Conservation (phyloP, 1,140 invertebrate species). For the Batillaria attramentaria region DNA sequence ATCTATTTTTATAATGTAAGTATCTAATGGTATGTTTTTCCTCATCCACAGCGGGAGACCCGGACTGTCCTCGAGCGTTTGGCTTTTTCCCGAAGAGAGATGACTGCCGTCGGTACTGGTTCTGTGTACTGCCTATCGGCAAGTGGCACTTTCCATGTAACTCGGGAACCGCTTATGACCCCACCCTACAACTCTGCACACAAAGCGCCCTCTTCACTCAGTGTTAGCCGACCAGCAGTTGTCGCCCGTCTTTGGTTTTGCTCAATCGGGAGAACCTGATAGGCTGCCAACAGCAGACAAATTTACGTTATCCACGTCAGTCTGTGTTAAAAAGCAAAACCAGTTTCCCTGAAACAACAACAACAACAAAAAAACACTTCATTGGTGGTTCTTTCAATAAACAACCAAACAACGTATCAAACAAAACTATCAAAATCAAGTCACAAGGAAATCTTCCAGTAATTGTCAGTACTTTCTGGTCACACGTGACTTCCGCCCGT, state of each 20-base stretch:
- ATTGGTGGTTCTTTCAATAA: background rate
- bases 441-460: no score
- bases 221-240: background rate
- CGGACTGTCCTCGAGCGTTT: background rate
- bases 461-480: no score
- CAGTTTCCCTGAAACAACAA: background rate
- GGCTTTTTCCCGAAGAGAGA: background rate
- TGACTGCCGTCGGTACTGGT: constrained; percentile 10
- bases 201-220: background rate
- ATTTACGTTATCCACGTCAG: background rate
- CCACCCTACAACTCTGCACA: background rate
- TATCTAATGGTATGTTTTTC: background rate
- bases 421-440: no score
- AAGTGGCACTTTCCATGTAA: constrained; percentile 12
- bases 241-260: background rate
- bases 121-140: background rate
- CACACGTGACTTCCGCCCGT: no score
- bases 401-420: no score
- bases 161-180: background rate
- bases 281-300: background rate
- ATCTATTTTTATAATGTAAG: no score
- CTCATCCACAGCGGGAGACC: background rate
- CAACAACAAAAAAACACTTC: background rate
- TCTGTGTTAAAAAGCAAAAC: background rate
- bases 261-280: background rate